Base-by-base conservation (phyloP, 2,797 vertebrate species). In the Bovichtus variegatus region DNA sequence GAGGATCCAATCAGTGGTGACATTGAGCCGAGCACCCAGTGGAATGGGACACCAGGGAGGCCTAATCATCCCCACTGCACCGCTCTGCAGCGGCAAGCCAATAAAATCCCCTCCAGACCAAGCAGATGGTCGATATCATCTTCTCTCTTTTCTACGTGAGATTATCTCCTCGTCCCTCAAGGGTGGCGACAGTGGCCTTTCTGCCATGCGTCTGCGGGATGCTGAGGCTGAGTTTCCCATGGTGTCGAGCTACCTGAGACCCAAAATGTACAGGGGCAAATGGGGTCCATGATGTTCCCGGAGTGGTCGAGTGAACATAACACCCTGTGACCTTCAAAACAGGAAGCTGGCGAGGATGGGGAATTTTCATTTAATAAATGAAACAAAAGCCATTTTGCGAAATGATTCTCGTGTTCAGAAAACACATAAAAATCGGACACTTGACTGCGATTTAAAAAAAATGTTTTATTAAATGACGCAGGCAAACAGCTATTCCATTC, bases 1-100 rank as follows among this genome's bases (percentile, higher is more conserved):
- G 78, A 84, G 83, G 82, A 94, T 93, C 89, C 90, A 94, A 93
- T 94, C 93, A 91, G 85, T 76, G 64, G 81, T 91, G 92, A 95
- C 92, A 93, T 86, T 93, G 91, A 93, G 88, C 89, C 79, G 74
- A 83, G 82, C 83, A 87, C 76, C 83, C 71, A 54, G 78, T 69
- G 83, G 84, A 90, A 92, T 29, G 68, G 85, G 92, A 91, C 90
- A 90, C 91, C 82, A 54, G 81, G 71, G 80, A 83, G 78, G 78
- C 76, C 89, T 91, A 91, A 94, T 94, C 92, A 90, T 85, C 67
- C 86, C 27, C 76, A 50, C 78, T 31, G 73, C 84, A 85, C 74
- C 5, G 31, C 80, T 76, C 67, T 43, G 60, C 83, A 55, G 60
- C 62, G 6, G 70, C 81, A 43, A 83, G 87, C 83, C 84, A 87